These are phyloP conservation scores for Silvanus unidentatus DNA, from an alignment of 2,888 invertebrate genomes.

Conservation along the genomic window DNA sequence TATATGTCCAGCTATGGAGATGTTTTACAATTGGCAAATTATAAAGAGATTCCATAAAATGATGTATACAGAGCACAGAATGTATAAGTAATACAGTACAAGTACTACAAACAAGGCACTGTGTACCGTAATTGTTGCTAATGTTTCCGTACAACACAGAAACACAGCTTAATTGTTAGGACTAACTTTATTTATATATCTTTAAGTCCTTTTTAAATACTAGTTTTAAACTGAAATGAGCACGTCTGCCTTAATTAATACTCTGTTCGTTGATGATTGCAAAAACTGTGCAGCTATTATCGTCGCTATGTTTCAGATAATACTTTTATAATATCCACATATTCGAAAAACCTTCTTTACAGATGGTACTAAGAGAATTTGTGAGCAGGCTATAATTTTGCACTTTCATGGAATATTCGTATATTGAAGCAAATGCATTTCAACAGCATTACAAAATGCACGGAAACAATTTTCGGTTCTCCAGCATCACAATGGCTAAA, in stretches of 20 bases:
- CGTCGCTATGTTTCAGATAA: no score
- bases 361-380: no score
- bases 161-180: conserved; percentile 21
- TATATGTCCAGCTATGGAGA: background rate
- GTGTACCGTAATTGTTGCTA: conserved; percentile 26
- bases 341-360: no score
- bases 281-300: no score
- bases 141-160: conserved; percentile 25
- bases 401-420: no score
- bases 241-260: conserved; percentile 21
- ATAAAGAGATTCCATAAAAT: conserved; percentile 3
- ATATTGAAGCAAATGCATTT: no score
- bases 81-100: conserved; percentile 25
- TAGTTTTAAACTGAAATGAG: conserved; percentile 18
- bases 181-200: conserved; percentile 24
- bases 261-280: conserved; percentile 10
- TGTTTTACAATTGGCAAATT: conserved; percentile 4
- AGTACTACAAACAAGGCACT: conserved; percentile 21
- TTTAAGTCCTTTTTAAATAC: conserved; percentile 19
- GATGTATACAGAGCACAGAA: conserved; percentile 18
- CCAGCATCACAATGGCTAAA: no score
- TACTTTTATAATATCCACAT: no score
- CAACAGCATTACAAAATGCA: no score
- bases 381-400: no score
- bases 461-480: no score